A percentile compares a stretch with the other conserved stretches of the same genome.
These are phyloP conservation scores for Peucedramus taeniatus DNA, from an alignment of 2,113 vertebrate genomes.

Conservation along the genomic window DNA sequence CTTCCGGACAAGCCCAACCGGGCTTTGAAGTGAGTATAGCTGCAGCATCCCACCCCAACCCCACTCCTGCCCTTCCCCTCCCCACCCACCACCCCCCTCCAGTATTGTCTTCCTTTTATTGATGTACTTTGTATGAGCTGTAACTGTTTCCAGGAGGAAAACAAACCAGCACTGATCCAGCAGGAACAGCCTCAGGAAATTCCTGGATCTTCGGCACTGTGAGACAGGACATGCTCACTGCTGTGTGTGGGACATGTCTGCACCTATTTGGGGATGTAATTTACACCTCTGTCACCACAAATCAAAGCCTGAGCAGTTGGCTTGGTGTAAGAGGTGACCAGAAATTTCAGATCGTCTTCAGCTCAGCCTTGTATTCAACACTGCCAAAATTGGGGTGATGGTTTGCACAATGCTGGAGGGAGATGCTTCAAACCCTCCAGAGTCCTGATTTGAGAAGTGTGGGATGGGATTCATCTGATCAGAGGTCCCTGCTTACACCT, in stretches of 20 bases:
- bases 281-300: neutral
- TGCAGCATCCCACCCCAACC: neutral
- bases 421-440: neutral
- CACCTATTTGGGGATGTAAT: neutral
- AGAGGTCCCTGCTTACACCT: neutral
- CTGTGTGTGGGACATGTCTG: neutral
- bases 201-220: accelerated
- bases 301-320: neutral
- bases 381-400: neutral
- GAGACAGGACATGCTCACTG: neutral
- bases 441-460: neutral
- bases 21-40: constrained; percentile 88
- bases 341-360: neutral
- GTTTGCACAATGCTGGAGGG: neutral
- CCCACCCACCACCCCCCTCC: neutral
- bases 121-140: neutral
- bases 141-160: neutral
- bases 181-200: neutral
- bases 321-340: neutral
- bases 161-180: neutral
- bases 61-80: neutral
- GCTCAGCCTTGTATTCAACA: neutral
- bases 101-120: neutral
- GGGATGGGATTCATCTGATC: neutral
- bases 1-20: constrained; percentile 88